A percentile compares a stretch with the other conserved stretches of the same genome.
Conservation (phyloP, 2,797 vertebrate genomes). For the Xerus rutilus region DNA sequence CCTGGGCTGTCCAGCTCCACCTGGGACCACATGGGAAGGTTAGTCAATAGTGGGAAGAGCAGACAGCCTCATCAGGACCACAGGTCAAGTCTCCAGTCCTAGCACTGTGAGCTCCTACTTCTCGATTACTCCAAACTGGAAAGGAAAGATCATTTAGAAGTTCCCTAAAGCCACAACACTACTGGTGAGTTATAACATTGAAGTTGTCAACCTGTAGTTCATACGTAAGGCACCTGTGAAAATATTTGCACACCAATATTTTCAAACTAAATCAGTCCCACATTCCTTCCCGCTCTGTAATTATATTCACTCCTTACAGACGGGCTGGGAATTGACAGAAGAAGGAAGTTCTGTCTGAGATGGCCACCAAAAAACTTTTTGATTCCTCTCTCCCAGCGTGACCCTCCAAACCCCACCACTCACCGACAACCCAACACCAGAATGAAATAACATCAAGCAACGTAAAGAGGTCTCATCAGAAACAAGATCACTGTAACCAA, state of each 20-base stretch:
- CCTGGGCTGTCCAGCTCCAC: no score
- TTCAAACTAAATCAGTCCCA: neutral
- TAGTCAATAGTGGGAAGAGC: neutral
- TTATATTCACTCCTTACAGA: neutral
- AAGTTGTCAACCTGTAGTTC: neutral
- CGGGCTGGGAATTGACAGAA: neutral
- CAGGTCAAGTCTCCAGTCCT: neutral
- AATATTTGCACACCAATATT: constrained; percentile 29
- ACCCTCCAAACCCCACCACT: rapidly evolving
- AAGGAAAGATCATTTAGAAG: neutral
- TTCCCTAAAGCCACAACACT: neutral
- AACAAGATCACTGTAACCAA: neutral
- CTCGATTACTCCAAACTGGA: neutral
- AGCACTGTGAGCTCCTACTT: neutral
- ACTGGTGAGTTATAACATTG: neutral
- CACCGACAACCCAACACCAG: rapidly evolving
- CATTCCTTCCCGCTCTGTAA: neutral
- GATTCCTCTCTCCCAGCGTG: neutral
- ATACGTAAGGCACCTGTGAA: neutral
- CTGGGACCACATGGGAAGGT: neutral
- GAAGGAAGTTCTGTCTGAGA: neutral
- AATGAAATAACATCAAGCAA: neutral
- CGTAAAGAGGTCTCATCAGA: neutral
- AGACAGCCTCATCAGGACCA: rapidly evolving
- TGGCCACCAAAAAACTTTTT: rapidly evolving